Conservation (phyloP, 92 coral and sea anemone genomes). For the Bergia sp. region DNA sequence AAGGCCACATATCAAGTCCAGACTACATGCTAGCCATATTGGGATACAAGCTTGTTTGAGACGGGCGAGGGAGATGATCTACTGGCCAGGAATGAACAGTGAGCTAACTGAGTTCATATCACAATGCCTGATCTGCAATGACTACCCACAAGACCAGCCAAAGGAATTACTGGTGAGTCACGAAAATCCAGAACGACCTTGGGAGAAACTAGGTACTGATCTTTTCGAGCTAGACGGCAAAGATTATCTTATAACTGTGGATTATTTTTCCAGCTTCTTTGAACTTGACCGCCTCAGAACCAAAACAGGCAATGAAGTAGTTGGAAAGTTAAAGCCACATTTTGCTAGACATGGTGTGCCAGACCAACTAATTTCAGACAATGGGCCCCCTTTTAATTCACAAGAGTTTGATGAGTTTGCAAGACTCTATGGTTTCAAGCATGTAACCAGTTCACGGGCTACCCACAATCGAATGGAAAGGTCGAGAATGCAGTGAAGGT, state of each 20-base stretch:
- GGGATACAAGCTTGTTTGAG: slow-evolving; percentile 29
- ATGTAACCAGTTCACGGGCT: slow-evolving; percentile 46
- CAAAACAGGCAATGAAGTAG: slow-evolving; percentile 49
- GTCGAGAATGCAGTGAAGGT: slow-evolving; percentile 50
- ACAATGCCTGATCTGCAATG: slow-evolving; percentile 48
- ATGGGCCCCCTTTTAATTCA: slow-evolving; percentile 44
- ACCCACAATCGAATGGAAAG: slow-evolving; percentile 42
- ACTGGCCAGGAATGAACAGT: slow-evolving; percentile 28
- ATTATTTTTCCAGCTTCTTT: slow-evolving; percentile 37
- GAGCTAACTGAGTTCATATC: slow-evolving; percentile 26
- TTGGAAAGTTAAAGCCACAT: slow-evolving; percentile 47
- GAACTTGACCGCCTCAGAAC: slow-evolving; percentile 34
- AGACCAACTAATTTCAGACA: slow-evolving; percentile 18
- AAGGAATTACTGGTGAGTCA: slow-evolving; percentile 60
- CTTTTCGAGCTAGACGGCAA: slow-evolving; percentile 54
- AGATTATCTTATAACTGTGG: slow-evolving; percentile 53
- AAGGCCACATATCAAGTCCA: background rate
- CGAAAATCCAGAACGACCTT: slow-evolving; percentile 49
- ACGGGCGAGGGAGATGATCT: slow-evolving; percentile 29
- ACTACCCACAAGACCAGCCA: slow-evolving; percentile 46
- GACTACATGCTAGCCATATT: slow-evolving; percentile 17
- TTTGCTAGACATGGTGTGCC: slow-evolving; percentile 54
- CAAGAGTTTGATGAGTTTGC: slow-evolving; percentile 41
- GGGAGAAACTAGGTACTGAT: slow-evolving; percentile 55
- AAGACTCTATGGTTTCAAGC: slow-evolving; percentile 49